Conservation (phyloP, 2,888 invertebrate genomes). For the Pyrochroa serraticornis region DNA sequence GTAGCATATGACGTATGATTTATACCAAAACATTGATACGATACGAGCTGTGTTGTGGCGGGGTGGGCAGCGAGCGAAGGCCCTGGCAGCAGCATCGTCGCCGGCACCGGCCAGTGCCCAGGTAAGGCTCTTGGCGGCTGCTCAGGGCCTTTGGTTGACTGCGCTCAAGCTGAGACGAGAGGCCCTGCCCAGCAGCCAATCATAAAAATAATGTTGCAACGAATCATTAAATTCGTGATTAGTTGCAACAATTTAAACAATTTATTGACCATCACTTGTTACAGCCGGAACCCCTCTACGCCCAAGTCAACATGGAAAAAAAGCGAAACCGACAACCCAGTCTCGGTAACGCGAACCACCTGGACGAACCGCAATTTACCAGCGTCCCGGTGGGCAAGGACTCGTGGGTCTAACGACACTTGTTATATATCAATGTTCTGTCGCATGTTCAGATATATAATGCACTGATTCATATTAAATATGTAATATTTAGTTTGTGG, state of each 20-base stretch:
- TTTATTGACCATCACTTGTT: slow-evolving; percentile 42
- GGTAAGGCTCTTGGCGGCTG: slow-evolving; percentile 57
- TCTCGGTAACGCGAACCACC: slow-evolving; percentile 50
- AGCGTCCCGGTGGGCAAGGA: slow-evolving; percentile 55
- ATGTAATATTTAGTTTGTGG: slow-evolving; percentile 57
- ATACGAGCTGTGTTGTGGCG: slow-evolving; percentile 49
- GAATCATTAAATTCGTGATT: too few relatives aligned
- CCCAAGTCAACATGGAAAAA: slow-evolving; percentile 70
- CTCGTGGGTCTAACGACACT: slow-evolving; percentile 56
- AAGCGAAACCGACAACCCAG: slow-evolving; percentile 64
- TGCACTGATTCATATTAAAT: slow-evolving; percentile 57
- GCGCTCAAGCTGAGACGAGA: slow-evolving; percentile 53
- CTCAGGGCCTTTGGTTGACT: slow-evolving; percentile 59
- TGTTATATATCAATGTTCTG: slow-evolving; percentile 56
- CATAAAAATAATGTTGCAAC: too few relatives aligned
- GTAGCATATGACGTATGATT: slow-evolving; percentile 37
- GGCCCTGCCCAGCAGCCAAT: slow-evolving; percentile 55
- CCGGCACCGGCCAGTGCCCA: slow-evolving; percentile 48
- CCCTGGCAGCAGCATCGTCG: slow-evolving; percentile 50
- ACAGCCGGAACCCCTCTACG: slow-evolving; percentile 66
- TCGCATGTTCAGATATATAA: slow-evolving; percentile 54
- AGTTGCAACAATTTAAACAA: background rate
- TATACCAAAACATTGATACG: slow-evolving; percentile 46
- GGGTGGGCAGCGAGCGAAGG: slow-evolving; percentile 52
- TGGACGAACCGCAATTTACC: slow-evolving; percentile 47